These are phyloP conservation scores for Theretra japonica DNA, from an alignment of 2,888 invertebrate genomes.

Conservation along the genomic window DNA sequence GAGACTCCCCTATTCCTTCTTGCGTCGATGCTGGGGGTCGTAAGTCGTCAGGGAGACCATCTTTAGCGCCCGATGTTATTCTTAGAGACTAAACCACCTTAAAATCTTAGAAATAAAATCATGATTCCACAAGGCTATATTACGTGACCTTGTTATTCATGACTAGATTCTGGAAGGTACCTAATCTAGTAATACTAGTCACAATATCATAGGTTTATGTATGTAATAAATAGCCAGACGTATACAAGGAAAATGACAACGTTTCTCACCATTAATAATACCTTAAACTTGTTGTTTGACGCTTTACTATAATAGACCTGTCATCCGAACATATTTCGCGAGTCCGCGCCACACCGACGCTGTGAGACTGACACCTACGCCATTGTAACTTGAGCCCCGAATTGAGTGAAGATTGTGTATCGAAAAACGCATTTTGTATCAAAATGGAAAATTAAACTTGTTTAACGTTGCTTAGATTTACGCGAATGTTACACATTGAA, in stretches of 20 bases:
- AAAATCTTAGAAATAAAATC: no score
- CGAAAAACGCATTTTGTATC: not conserved
- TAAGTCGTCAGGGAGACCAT: no score
- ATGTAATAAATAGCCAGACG: not conserved
- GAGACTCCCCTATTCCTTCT: no score
- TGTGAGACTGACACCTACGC: slow-evolving; percentile 31
- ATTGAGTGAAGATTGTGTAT: not conserved
- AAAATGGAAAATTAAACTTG: no score
- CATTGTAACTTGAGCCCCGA: not conserved
- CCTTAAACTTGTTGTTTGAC: slow-evolving; percentile 50
- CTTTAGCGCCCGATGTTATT: no score
- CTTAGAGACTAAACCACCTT: no score
- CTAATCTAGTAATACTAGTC: not conserved
- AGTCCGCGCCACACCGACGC: slow-evolving; percentile 47
- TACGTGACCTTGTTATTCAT: no score
- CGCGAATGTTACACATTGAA: no score
- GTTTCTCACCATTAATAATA: slow-evolving; percentile 34
- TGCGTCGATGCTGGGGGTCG: no score
- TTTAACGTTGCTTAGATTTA: no score
- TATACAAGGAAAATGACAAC: slow-evolving; percentile 15
- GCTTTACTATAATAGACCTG: slow-evolving; percentile 68
- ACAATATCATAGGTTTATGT: not conserved
- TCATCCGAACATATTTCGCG: slow-evolving; percentile 64
- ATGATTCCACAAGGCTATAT: no score
- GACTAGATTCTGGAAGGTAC: no score